A percentile compares a stretch with the other conserved stretches of the same genome.
Evolutionary conservation across 2,113 vertebrate species (phyloP).

Genomic region (Melanotaenia duboulayi): DNA sequence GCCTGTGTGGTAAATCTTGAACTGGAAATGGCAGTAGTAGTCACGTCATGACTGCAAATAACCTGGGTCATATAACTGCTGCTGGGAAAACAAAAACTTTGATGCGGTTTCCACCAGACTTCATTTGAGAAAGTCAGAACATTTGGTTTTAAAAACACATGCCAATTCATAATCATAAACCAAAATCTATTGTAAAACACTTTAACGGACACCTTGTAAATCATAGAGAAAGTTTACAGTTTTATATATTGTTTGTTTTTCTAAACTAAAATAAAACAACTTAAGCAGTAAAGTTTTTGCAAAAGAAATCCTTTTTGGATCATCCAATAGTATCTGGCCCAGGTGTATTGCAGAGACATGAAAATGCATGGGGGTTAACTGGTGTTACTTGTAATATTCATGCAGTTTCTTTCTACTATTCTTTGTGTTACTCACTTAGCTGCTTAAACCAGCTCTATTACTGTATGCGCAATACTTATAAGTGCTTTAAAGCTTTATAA

Average conservation of each 20-base stretch:
- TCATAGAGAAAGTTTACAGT: not conserved
- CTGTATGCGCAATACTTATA: too few species aligned
- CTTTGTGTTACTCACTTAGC: conserved; percentile 6
- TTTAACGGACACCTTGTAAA: not conserved
- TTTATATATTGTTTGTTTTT: conserved; percentile 11
- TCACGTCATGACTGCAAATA: conserved; percentile 34
- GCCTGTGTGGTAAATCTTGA: conserved; percentile 46
- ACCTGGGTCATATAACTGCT: conserved; percentile 52
- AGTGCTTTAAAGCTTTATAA: conserved; percentile 8
- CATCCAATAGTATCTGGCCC: conserved; percentile 50
- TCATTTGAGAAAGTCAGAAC: not conserved
- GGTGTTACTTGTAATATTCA: conserved; percentile 37
- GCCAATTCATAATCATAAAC: not conserved
- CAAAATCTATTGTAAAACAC: not conserved
- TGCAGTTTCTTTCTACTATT: conserved; percentile 1
- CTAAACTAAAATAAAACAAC: not conserved
- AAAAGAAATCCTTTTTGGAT: conserved; percentile 1
- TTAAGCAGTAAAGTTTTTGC: not conserved
- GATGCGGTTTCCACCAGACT: not conserved
- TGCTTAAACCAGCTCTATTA: conserved; percentile 10
- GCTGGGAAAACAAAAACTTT: not conserved
- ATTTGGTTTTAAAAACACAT: not conserved
- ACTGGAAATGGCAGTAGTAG: conserved; percentile 13
- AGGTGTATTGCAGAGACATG: conserved; percentile 14
- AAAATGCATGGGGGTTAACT: conserved; percentile 54